A percentile compares a stretch with the other conserved stretches of the same genome.
phyloP scores from a whole-genome alignment of 1,140 invertebrate species.

The Pseudomyrmex gracilis region DNA sequence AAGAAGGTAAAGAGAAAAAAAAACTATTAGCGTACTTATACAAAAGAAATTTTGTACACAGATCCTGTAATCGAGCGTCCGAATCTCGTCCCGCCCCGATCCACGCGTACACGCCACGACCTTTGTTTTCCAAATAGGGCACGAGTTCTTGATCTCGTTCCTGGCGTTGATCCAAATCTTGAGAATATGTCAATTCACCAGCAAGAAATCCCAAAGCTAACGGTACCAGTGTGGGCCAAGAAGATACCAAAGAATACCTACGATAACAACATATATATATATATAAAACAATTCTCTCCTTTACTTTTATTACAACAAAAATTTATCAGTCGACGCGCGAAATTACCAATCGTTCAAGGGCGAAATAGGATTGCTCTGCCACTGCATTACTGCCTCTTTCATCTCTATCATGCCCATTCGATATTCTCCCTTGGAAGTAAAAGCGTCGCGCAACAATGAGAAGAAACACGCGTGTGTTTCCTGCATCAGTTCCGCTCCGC shows the following conservation, averaged over 20 bases:
- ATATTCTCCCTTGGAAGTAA: constrained; percentile 93
- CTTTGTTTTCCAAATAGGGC: constrained; percentile 96
- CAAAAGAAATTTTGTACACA: constrained; percentile 87
- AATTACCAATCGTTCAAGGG: constrained; percentile 93
- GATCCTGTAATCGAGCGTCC: constrained; percentile 90
- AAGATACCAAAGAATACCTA: constrained; percentile 86
- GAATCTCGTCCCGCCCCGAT: constrained; percentile 97
- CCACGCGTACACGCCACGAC: constrained; percentile 92
- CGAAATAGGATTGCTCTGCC: constrained; percentile 93
- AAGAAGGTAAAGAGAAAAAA: too few species aligned
- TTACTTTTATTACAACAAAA: neutral
- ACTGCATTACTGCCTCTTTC: constrained; percentile 91
- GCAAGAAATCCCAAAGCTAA: constrained; percentile 95
- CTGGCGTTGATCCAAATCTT: constrained; percentile 82
- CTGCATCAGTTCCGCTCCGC: constrained; percentile 87
- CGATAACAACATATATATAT: neutral
- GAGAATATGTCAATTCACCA: constrained; percentile 89
- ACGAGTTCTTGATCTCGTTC: constrained; percentile 95
- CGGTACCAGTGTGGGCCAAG: constrained; percentile 92
- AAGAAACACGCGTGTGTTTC: constrained; percentile 94
- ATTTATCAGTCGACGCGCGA: neutral
- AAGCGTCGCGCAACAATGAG: constrained; percentile 92
- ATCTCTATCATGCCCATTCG: constrained; percentile 91
- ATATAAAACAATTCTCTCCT: neutral
- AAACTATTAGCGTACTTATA: constrained; percentile 75